phyloP scores from a whole-genome alignment of 2,888 invertebrate species.

The Macrophya annulata region DNA sequence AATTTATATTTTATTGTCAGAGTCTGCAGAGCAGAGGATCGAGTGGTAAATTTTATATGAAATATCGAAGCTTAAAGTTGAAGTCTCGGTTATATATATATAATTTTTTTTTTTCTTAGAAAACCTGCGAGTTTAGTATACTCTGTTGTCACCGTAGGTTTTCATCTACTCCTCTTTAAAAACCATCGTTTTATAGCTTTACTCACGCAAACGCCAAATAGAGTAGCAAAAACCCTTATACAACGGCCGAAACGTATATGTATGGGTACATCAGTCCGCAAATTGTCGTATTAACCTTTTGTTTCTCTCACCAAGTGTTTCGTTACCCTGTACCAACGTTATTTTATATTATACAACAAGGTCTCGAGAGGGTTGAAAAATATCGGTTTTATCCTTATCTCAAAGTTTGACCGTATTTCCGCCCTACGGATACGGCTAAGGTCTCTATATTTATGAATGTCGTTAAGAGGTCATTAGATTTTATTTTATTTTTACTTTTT shows the following conservation, averaged over 20 bases:
- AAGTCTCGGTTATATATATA: not conserved
- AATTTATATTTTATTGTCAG: not conserved
- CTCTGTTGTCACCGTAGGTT: not conserved
- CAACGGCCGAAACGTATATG: not conserved
- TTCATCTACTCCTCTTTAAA: conserved; percentile 27
- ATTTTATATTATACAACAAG: not conserved
- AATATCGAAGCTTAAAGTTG: not conserved
- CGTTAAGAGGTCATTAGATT: conserved; percentile 25
- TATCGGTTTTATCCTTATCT: conserved; percentile 38
- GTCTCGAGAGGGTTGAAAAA: conserved; percentile 17
- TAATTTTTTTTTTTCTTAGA: no score
- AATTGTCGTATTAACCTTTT: conserved; percentile 54
- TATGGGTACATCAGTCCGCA: conserved; percentile 32
- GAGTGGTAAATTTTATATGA: conserved; percentile 5
- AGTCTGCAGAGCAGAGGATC: not conserved
- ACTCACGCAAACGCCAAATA: not conserved
- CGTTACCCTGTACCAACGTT: not conserved
- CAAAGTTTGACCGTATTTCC: not conserved
- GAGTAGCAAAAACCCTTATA: not conserved
- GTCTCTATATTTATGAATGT: conserved; percentile 24
- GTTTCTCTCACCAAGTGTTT: conserved; percentile 14
- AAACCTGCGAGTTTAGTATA: not conserved
- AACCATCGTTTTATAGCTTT: conserved; percentile 12
- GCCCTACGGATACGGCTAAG: not conserved
- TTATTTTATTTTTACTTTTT: not conserved